phyloP scores from a whole-genome alignment of 2,113 vertebrate species.

The Mormoops blainvillei region DNA sequence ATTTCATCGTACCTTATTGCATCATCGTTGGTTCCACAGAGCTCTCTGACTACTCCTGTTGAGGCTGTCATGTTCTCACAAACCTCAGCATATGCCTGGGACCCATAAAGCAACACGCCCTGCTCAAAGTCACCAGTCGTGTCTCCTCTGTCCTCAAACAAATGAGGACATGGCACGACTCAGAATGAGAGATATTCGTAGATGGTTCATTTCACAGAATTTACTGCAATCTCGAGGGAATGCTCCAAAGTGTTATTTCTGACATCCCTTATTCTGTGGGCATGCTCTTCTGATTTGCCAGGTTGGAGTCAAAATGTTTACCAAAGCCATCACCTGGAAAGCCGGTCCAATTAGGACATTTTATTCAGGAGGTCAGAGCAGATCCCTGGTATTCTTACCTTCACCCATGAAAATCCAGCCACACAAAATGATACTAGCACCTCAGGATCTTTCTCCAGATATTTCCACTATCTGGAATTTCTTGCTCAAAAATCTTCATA shows the following conservation, averaged over 20 bases:
- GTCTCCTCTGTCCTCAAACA: neutral
- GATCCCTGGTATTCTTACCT: neutral
- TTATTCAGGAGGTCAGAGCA: neutral
- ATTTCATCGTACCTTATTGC: conserved; percentile 61
- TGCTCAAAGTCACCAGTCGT: neutral
- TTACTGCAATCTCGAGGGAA: neutral
- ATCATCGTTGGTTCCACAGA: conserved; percentile 51
- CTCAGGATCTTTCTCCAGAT: neutral
- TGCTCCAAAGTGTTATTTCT: neutral
- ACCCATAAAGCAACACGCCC: neutral
- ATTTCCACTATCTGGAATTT: neutral
- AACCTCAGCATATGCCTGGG: neutral
- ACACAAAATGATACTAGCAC: neutral
- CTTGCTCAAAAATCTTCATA: neutral
- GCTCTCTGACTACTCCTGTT: neutral
- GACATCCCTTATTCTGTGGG: neutral
- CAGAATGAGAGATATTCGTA: neutral
- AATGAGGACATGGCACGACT: neutral
- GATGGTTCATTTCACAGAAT: neutral
- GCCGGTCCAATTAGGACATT: neutral
- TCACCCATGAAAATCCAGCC: neutral
- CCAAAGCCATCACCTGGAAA: neutral
- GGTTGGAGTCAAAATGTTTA: neutral
- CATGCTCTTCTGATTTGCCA: neutral
- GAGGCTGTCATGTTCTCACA: conserved; percentile 38